Evolutionary conservation across 2,888 invertebrate species (phyloP).

Genomic region (Andrena hattorfiana): DNA sequence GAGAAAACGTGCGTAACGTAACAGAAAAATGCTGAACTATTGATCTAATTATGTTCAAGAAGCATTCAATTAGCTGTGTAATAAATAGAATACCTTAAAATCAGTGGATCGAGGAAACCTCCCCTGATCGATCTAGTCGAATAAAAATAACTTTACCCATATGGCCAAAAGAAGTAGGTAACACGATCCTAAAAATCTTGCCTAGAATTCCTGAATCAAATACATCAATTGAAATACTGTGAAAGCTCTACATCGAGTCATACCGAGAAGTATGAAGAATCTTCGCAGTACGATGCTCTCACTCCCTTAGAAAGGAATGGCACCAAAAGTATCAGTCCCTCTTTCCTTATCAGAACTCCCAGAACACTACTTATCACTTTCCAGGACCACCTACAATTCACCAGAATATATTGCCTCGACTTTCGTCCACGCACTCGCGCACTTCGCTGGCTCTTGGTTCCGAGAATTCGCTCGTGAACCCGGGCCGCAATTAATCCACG

Average conservation of each 20-base stretch:
- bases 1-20: background rate
- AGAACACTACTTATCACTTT: conserved; percentile 36
- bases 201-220: background rate
- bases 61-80: background rate
- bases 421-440: conserved; percentile 34
- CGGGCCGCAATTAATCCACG: conserved; percentile 50
- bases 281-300: background rate
- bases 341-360: conserved; percentile 9
- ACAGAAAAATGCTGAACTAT: no score
- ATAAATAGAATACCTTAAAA: background rate
- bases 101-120: background rate
- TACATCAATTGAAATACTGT: background rate
- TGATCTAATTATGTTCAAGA: no score
- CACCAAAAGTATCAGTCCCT: background rate
- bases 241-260: background rate
- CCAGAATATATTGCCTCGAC: conserved; percentile 2
- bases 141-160: no score
- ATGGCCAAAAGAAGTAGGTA: no score
- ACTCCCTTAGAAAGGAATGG: no score
- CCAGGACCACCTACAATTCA: background rate
- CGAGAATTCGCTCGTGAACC: conserved; percentile 42
- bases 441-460: conserved; percentile 37
- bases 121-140: no score
- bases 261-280: background rate
- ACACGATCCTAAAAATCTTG: no score